Base-by-base conservation (phyloP, 2,113 vertebrate genomes). In the Notiomystis cincta region DNA sequence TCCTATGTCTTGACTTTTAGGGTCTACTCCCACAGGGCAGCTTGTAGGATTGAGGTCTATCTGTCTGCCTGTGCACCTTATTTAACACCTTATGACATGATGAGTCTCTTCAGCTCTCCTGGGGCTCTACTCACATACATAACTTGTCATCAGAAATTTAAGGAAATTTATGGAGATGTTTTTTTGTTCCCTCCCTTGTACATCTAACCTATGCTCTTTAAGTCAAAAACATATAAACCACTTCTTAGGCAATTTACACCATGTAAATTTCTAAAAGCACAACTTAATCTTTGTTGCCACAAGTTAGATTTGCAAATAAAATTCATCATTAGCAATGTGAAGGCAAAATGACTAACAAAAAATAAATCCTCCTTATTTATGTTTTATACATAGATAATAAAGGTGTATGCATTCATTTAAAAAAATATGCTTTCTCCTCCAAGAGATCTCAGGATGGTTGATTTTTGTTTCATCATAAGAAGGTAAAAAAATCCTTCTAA, bases 81-180 rank as follows among this genome's bases (percentile, higher is more conserved):
- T 93, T 93, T 96, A 95, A 78, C 72, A 79, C 78, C 60, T 93
- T 92, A 44, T 90, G 90, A 89, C 76, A 90, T 57, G 90, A 84
- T 67, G 44, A 89, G 82, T 27, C 72, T 90, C 71, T 73, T 77
- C 88, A 92, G 18, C 31, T 94, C 72, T 94, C 92, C 69, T 56
- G 60, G 91, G 90, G 48, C 90, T 92, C 57, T 82, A 21, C 58
- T 94, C 82, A 71, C 70, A 66, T 80, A 66, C 57, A 60, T 81
- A 95, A 77, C 79, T 92, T 88, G 85, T 95, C 92, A 79, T 79
- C 84, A 90, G 50, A 79, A 87, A 89, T 93, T 85, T 92, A 38
- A 81, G 51, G 58, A 58, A 82, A 92, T 70, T 54, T 57, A 76
- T 37, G 51, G 50, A 77, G 35, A 51, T 54, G 22, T 38, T 95